Base-by-base conservation (phyloP, 2,113 vertebrate genomes). In the Isichthys henryi region DNA sequence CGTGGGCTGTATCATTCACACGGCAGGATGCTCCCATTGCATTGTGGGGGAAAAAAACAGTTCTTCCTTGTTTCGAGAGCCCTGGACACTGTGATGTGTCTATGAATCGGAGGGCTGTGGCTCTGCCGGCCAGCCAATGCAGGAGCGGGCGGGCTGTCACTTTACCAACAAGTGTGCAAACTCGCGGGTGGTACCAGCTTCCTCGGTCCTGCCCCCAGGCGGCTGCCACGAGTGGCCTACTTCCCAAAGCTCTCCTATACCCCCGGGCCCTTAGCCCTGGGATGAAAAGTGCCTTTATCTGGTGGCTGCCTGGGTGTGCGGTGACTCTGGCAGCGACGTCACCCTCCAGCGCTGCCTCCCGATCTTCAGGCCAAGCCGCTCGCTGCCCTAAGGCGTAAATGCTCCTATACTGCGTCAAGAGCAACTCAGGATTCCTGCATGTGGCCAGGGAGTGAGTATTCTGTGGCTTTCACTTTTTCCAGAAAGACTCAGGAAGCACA, bases 101-200 rank as follows among this genome's bases (percentile, higher is more conserved):
- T 88, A 89, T 91, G 87, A 92, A 88, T 84, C 7, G 45, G 80
- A 23, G 45, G 45, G 21, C 21, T 84, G 80, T 84, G 80, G 80
- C 39, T 48, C 70, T 7, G 31, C 31, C 31, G 2, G 23, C 62
- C n/a, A 70, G 62, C 46, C 43, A 62, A 15, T 5, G 13, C 49
- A 50, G 53, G 39, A 62, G 49, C 53, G 46, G 39, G 10, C 17
- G 50, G 52, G 52, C 35, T 39, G 39, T 58, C 52, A 27, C 52
- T 89, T 89, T 84, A 53, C 56, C 50, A 83, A 62, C 77, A 46
- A 89, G 43, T 43, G 88, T 89, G 50, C 88, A 49, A 89, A 46
- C 49, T 15, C 10, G 88, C 56, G 88, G 88, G 88, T 84, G 88
- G 88, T 39, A 89, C 77, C 88, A 66, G 77, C 77, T 62, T 62